Conservation (phyloP, 2,797 vertebrate genomes). For the Thunnus albacares region DNA sequence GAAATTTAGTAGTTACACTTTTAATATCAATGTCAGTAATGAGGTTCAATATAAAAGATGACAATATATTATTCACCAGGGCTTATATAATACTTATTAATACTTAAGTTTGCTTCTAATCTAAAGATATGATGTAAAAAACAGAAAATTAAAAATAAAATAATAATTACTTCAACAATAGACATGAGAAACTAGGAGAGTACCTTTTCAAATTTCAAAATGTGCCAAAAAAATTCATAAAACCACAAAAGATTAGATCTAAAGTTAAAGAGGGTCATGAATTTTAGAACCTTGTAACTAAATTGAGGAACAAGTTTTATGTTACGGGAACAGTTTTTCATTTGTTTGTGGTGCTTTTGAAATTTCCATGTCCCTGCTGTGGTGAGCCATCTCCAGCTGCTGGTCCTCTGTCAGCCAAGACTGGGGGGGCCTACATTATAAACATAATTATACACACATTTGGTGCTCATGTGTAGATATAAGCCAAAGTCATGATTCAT, state of each 20-base stretch:
- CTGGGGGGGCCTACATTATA: neutral
- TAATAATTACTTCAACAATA: too few relatives aligned
- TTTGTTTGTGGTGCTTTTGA: neutral
- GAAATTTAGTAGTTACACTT: neutral
- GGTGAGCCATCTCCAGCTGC: neutral
- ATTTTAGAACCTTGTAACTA: neutral
- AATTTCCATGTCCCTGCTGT: neutral
- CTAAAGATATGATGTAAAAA: neutral
- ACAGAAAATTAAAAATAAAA: neutral
- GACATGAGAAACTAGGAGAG: neutral
- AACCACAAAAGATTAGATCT: neutral
- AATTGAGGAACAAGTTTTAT: neutral
- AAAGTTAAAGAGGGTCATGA: neutral
- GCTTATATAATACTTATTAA: too few relatives aligned
- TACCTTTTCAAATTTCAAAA: neutral
- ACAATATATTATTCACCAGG: neutral
- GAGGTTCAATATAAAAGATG: neutral
- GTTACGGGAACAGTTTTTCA: neutral
- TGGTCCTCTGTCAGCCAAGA: slow-evolving; percentile 17
- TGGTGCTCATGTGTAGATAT: slow-evolving; percentile 1
- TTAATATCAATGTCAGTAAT: neutral
- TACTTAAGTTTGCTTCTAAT: neutral
- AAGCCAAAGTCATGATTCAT: slow-evolving; percentile 40
- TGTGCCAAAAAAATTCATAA: neutral
- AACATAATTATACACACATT: slow-evolving; percentile 29